Conservation (phyloP, 2,888 invertebrate species). For the Cabera pusaria region DNA sequence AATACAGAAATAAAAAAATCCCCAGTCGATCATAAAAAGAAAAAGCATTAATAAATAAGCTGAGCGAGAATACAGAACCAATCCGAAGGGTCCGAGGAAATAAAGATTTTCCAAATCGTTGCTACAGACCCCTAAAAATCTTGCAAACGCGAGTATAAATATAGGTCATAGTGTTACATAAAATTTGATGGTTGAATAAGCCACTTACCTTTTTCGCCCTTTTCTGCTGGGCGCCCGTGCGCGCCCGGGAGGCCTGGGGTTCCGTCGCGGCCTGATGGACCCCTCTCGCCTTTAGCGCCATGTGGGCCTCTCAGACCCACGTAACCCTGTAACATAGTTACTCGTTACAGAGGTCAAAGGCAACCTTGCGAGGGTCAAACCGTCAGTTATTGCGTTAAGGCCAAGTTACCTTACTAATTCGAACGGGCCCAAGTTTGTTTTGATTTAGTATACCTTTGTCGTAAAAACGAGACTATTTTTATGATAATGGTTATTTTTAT, state of each 20-base stretch:
- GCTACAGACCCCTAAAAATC: slow-evolving; percentile 72
- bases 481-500: slow-evolving; percentile 17
- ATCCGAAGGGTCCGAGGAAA: slow-evolving; percentile 60
- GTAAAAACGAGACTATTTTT: slow-evolving; percentile 16
- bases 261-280: slow-evolving; percentile 87
- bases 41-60: slow-evolving; percentile 68
- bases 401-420: slow-evolving; percentile 61
- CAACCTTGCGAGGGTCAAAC: slow-evolving; percentile 75
- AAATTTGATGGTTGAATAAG: slow-evolving; percentile 79
- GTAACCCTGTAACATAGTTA: slow-evolving; percentile 73
- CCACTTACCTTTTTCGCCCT: slow-evolving; percentile 87
- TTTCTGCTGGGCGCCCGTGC: slow-evolving; percentile 86
- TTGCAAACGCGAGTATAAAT: slow-evolving; percentile 73
- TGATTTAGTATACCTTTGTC: slow-evolving; percentile 47
- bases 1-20: slow-evolving; percentile 54
- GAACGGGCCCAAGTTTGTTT: slow-evolving; percentile 51
- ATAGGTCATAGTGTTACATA: slow-evolving; percentile 76
- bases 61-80: slow-evolving; percentile 52
- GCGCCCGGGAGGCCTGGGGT: slow-evolving; percentile 84
- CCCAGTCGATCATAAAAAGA: slow-evolving; percentile 56
- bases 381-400: slow-evolving; percentile 68
- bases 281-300: slow-evolving; percentile 87
- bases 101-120: slow-evolving; percentile 79
- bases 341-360: slow-evolving; percentile 55
- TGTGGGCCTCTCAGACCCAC: slow-evolving; percentile 81